These are phyloP conservation scores for Parapsyche elsis DNA, from an alignment of 1,140 invertebrate genomes.

Conservation along the genomic window DNA sequence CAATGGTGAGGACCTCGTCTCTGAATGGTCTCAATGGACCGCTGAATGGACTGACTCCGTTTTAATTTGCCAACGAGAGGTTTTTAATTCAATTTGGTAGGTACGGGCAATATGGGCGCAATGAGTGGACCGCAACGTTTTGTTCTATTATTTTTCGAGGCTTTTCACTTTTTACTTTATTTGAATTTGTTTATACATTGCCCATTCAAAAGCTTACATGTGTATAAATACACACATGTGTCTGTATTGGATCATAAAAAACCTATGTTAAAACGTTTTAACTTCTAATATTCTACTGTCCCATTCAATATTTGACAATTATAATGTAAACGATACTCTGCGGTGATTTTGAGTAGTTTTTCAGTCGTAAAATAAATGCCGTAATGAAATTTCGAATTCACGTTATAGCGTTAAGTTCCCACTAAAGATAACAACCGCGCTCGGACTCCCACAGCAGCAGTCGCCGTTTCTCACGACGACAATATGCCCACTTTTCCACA, in stretches of 20 bases:
- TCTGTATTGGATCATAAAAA: too few species aligned
- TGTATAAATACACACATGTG: too few species aligned
- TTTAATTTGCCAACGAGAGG: neutral
- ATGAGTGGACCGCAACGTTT: neutral
- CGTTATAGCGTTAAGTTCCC: too few species aligned
- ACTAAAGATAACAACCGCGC: neutral
- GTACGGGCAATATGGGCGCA: neutral
- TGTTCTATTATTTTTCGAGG: neutral
- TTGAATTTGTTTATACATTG: too few species aligned
- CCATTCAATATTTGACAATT: too few species aligned
- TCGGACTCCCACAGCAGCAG: conserved; percentile 13
- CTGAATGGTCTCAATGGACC: conserved; percentile 14
- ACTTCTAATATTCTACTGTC: too few species aligned
- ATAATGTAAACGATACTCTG: too few species aligned
- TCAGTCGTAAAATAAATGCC: too few species aligned
- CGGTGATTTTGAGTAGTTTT: too few species aligned
- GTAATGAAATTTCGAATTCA: too few species aligned
- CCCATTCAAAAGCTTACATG: too few species aligned
- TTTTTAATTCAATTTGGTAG: conserved; percentile 33
- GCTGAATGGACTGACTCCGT: conserved; percentile 8
- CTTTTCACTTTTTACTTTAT: neutral
- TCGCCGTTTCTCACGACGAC: neutral
- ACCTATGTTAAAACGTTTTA: too few species aligned
- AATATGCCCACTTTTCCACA: conserved; percentile 34
- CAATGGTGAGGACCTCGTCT: conserved; percentile 16